Evolutionary conservation across 2,797 vertebrate species (phyloP), one percentile per base, ranked within the genome.

Genomic region (Orestias chungarensis): DNA sequence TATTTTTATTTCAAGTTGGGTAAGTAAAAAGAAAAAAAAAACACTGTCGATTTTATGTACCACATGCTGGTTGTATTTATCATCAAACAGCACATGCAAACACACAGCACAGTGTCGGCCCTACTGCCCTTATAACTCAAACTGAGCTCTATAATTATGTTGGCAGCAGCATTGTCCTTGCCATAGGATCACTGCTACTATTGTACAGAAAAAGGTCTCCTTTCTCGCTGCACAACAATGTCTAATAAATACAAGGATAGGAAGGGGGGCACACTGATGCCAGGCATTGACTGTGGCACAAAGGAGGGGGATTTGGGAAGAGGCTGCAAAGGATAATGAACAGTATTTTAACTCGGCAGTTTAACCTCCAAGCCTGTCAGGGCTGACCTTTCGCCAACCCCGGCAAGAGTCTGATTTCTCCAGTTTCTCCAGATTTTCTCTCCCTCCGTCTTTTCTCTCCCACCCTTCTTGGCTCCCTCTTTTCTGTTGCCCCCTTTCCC

Each of bases 311-410:
- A 96, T 97, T 98, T 96, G 96, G 95, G 95, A 96, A 96, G 95
- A 97, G 95, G 95, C 96, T 96, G 94, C 90, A 88, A 92, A 95
- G 95, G 95, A 96, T 96, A 98, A 98, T 97, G 96, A 97, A 97
- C 96, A 98, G 96, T 97, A 98, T 98, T 99, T 99, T 99, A 97
- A 97, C 95, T 97, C 95, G 89, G 96, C 96, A 97, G 96, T 98
- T 99, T 99, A 98, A 99, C 97, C 97, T 97, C 96, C 84, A 64
- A 96, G 97, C 95, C 96, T 98, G 97, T 98, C 97, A 98, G 94
- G 88, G 91, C 93, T 99, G 98, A 99, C 98, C 98, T 99, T 98
- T 98, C 94, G 94, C 95, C 97, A 98, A 98, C 97, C 97, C 96
- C 96, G 89, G 94, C 92, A 94, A 97, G 96, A 97, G 96, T 95